These are phyloP conservation scores for Rhynchomys soricoides DNA, from an alignment of 2,113 vertebrate genomes.

Conservation along the genomic window DNA sequence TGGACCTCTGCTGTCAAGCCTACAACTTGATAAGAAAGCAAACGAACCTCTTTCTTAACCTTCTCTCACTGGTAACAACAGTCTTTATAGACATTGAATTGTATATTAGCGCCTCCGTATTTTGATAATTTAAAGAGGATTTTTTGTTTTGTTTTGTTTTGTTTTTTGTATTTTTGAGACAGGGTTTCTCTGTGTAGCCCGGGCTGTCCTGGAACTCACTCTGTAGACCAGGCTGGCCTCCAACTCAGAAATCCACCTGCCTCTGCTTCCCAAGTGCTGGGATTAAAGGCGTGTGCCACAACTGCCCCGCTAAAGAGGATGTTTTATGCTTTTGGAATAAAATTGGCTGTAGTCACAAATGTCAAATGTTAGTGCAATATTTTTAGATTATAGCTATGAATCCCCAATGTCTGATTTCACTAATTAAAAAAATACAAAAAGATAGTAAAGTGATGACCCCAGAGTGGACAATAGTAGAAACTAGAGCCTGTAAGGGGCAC, in stretches of 20 bases:
- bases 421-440: background rate
- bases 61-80: constrained; percentile 95
- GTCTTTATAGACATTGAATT: constrained; percentile 42
- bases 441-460: background rate
- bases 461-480: background rate
- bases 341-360: constrained; percentile 42
- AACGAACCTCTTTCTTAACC: constrained; percentile 96
- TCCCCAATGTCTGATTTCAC: background rate
- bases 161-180: no score
- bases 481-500: background rate
- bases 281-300: no score
- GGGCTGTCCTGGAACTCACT: no score
- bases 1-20: constrained; percentile 97
- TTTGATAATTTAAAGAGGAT: constrained; percentile 34
- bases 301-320: constrained; percentile 19
- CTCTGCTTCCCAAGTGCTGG: no score
- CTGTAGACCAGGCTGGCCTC: no score
- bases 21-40: constrained; percentile 98
- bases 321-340: constrained; percentile 56
- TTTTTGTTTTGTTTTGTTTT: no score
- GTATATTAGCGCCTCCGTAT: constrained; percentile 37
- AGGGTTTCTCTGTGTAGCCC: no score
- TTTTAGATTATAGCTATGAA: constrained; percentile 10
- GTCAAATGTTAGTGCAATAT: constrained; percentile 26
- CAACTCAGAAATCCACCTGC: no score